These are phyloP conservation scores for Drosophila neutralis DNA, from an alignment of 2,888 invertebrate genomes.

Conservation along the genomic window DNA sequence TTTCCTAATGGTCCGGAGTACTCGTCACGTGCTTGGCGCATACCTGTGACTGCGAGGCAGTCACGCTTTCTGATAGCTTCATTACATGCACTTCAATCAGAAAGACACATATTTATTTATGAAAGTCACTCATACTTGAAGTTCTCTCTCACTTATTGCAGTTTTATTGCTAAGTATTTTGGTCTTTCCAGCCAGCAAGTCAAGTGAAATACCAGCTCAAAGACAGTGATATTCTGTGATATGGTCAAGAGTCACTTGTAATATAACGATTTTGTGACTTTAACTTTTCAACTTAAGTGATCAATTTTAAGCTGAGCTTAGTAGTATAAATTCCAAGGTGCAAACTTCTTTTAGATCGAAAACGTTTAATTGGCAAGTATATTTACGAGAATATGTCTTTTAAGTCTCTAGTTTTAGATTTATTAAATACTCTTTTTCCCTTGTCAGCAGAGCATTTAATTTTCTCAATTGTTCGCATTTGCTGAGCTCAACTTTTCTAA, in stretches of 20 bases:
- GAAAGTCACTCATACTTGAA: slow-evolving; percentile 36
- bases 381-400: not conserved
- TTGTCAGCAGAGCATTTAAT: not conserved
- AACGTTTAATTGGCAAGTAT: not conserved
- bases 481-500: not conserved
- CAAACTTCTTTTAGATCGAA: not conserved
- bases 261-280: not conserved
- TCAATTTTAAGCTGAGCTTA: not conserved
- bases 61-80: slow-evolving; percentile 40
- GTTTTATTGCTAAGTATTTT: slow-evolving; percentile 1
- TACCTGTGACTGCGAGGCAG: slow-evolving; percentile 19
- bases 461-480: not conserved
- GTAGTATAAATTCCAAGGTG: not conserved
- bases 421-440: not conserved
- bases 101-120: slow-evolving; percentile 21
- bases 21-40: slow-evolving; percentile 20
- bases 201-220: slow-evolving; percentile 15
- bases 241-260: slow-evolving; percentile 14
- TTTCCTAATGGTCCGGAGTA: slow-evolving; percentile 11
- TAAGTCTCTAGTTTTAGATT: not conserved
- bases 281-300: not conserved
- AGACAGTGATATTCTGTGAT: slow-evolving; percentile 15
- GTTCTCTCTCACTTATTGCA: slow-evolving; percentile 4
- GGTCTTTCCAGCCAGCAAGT: slow-evolving; percentile 2
- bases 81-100: slow-evolving; percentile 30